These are phyloP conservation scores for Triplophysa siluroides DNA, from an alignment of 2,113 vertebrate species.

Conservation along the genomic window DNA sequence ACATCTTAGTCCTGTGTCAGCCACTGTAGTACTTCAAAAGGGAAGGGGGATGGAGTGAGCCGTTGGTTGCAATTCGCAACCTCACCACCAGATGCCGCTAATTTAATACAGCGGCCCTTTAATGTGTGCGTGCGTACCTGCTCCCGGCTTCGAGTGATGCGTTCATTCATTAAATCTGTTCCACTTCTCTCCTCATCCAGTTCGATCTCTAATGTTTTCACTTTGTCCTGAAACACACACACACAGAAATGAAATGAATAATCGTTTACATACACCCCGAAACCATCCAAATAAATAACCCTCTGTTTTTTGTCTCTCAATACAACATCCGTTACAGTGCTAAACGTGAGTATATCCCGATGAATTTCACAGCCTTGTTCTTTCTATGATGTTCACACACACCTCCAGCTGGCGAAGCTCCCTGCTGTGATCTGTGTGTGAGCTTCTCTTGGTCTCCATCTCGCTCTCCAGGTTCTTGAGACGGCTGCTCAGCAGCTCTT, in stretches of 20 bases:
- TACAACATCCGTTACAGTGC: too few relatives aligned
- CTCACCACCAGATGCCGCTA: too few relatives aligned
- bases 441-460: slow-evolving; percentile 77
- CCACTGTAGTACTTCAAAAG: too few relatives aligned
- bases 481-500: slow-evolving; percentile 83
- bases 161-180: slow-evolving; percentile 84
- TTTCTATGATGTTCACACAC: background rate
- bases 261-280: background rate
- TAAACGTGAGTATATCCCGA: too few relatives aligned
- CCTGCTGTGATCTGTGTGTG: slow-evolving; percentile 81
- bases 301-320: background rate
- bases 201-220: slow-evolving; percentile 84
- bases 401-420: slow-evolving; percentile 85
- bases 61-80: too few relatives aligned
- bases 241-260: background rate
- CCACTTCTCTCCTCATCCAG: slow-evolving; percentile 87
- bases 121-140: slow-evolving; percentile 70
- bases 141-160: slow-evolving; percentile 82
- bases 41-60: too few relatives aligned
- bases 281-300: background rate
- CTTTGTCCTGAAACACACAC: slow-evolving; percentile 74
- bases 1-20: too few relatives aligned
- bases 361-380: background rate
- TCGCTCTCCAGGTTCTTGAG: slow-evolving; percentile 85
- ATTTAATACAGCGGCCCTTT: background rate